Evolutionary conservation across 2,797 vertebrate species (phyloP), one percentile per base, ranked within the genome.

Genomic region (Melanotaenia maccullochi): DNA sequence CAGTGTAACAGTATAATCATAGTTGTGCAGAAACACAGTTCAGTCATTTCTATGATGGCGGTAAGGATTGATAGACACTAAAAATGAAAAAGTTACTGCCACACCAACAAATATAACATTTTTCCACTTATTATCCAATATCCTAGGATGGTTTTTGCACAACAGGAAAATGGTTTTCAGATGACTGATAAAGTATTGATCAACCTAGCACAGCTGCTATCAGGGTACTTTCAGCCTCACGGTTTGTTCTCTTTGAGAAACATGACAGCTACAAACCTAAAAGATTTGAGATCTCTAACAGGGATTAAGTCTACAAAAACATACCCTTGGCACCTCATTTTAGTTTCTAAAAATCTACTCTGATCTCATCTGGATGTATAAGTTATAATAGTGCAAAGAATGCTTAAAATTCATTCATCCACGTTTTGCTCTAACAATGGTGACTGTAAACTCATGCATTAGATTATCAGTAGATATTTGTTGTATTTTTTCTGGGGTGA

Each of bases 401-500:
- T 1, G 12, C 14, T 54, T 38, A 4, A 25, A 25, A 52, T 52
- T 22, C 4, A 25, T 52, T 13, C 9, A 12, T 25, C 14, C 20
- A 22, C 1, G 7, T 9, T 20, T 22, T 49, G 44, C 9, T 47
- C 18, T 4, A 13, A 25, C 24, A 3, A 32, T 18, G 49, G 1
- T 38, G 28, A 30, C 3, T 54, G 56, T 51, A 16, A 75, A 16
- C 7, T 36, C 55, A n/a, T 9, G 54, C 76, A 30, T 5, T n/a
- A 44, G 14, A 60, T 38, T 58, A 52, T 38, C 9, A 36, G 61
- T 24, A 14, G 5, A 2, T 22, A 22, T 40, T 13, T 64, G 28
- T 56, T 44, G 70, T 20, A 22, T 60, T 59, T 47, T 60, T 44
- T n/a, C 42, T 63, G 16, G 24, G 13, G 9, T 13, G 32, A 42